Evolutionary conservation across 2,113 vertebrate genomes (phyloP), one percentile per base, ranked within the genome.

Genomic region (Salvelinus fontinalis): DNA sequence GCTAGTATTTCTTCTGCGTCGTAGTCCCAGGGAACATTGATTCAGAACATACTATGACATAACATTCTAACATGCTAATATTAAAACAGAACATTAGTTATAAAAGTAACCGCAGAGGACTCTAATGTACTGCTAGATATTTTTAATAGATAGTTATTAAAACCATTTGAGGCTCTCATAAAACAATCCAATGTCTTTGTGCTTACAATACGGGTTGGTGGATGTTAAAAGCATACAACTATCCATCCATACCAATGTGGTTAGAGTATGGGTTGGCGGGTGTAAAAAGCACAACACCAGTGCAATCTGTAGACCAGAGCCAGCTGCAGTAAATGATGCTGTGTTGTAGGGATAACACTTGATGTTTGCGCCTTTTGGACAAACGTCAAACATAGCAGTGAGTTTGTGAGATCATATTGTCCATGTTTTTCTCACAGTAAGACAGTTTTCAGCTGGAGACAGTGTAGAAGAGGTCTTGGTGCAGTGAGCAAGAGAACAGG

Each of bases 381-480:
- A 62, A 62, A 62, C 4, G 9, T 54, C 51, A 54, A 18, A 13
- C 0, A 12, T 11, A 12, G 49, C 49, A 51, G 49, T 51, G 49
- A 18, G 14, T 54, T 54, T 54, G 51, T 13, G 51, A 54, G 16
- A 18, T 54, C 3, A 16, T 18, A 14, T 54, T 54, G 51, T 54
- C 51, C 14, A 54, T 24, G 76, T 60, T 57, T 20, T 22, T 16
- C 64, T 29, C 24, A 0, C 20, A 73, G 31, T 70, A 11, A 11
- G 3, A 20, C 59, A 24, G 59, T 44, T 20, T 62, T 22, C 18
- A 20, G 54, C 67, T 44, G 51, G 51, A n/a, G 71, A 81, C 83
- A 84, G 79, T 81, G 79, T 60, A 71, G 72, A 73, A 44, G 39
- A 72, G 79, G 77, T 81, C 71, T 75, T 66, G 64, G 26, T 7